Percentiles rank a stretch among this genome's conserved stretches.
phyloP scores from a whole-genome alignment of 2,113 vertebrate species.

The Speoplatyrhinus poulsoni region DNA sequence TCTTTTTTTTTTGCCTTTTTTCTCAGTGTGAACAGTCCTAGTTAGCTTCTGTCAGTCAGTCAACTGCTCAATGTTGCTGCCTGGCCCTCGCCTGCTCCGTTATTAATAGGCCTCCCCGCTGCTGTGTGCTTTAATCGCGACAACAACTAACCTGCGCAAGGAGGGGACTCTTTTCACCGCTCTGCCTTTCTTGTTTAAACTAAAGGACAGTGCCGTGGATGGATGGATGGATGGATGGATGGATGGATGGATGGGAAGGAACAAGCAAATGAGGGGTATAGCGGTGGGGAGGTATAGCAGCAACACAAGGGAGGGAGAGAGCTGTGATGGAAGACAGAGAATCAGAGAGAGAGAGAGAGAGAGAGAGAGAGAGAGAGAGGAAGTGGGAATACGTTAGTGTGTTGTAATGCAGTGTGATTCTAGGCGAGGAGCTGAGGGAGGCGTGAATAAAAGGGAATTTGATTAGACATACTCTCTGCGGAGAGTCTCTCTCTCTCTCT shows the following conservation, averaged over 20 bases:
- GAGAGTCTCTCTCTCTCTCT: constrained; percentile 71
- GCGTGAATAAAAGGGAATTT: constrained; percentile 72
- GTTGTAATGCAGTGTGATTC: constrained; percentile 73
- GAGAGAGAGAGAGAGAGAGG: constrained; percentile 34
- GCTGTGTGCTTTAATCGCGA: constrained; percentile 71
- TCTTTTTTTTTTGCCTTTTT: neutral
- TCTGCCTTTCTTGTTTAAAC: constrained; percentile 53
- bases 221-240: constrained; percentile 25
- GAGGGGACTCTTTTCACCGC: constrained; percentile 70
- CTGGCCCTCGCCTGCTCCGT: constrained; percentile 67
- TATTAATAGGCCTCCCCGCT: constrained; percentile 75
- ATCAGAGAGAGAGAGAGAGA: constrained; percentile 17
- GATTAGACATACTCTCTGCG: constrained; percentile 77
- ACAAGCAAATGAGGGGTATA: constrained; percentile 2
- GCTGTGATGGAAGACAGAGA: neutral
- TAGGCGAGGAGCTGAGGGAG: constrained; percentile 64
- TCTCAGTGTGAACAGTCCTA: neutral
- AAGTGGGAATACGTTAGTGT: constrained; percentile 63
- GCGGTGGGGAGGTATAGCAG: constrained; percentile 27
- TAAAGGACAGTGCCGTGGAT: constrained; percentile 50
- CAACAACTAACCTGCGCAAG: constrained; percentile 64
- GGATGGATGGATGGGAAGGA: neutral
- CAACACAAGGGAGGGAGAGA: constrained; percentile 4
- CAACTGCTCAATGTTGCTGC: constrained; percentile 63
- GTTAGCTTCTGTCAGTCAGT: constrained; percentile 31